phyloP scores from a whole-genome alignment of 1,140 invertebrate genomes.

The Liolophura sinensis region DNA sequence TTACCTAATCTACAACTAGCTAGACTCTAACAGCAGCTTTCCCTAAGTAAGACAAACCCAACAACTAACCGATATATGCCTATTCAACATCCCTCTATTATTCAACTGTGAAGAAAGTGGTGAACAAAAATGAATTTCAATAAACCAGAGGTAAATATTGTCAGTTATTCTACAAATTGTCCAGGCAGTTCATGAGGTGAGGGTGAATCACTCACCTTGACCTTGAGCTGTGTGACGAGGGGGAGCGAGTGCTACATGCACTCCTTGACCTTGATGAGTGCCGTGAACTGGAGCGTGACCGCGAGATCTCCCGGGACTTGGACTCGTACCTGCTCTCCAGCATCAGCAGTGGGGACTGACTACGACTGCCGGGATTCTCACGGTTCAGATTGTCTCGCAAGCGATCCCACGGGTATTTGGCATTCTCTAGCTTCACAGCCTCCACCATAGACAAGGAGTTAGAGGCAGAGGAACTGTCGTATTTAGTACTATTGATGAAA shows the following conservation, averaged over 20 bases:
- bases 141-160: no score
- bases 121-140: no score
- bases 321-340: no score
- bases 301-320: neutral
- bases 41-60: no score
- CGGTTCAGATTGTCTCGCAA: neutral
- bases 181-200: no score
- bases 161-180: no score
- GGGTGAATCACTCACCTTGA: slow-evolving; percentile 13
- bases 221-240: slow-evolving; percentile 8
- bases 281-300: slow-evolving; percentile 18
- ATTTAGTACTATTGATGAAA: slow-evolving; percentile 53
- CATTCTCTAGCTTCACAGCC: neutral
- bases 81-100: no score
- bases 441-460: neutral
- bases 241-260: no score
- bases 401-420: slow-evolving; percentile 2
- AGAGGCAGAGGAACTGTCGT: slow-evolving; percentile 24
- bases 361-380: neutral
- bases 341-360: slow-evolving; percentile 1
- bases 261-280: slow-evolving; percentile 33
- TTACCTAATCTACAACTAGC: no score
- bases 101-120: no score
- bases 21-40: no score
- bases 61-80: no score